These are phyloP conservation scores for Enteromius treurensis DNA, from an alignment of 2,797 vertebrate genomes.

Conservation along the genomic window DNA sequence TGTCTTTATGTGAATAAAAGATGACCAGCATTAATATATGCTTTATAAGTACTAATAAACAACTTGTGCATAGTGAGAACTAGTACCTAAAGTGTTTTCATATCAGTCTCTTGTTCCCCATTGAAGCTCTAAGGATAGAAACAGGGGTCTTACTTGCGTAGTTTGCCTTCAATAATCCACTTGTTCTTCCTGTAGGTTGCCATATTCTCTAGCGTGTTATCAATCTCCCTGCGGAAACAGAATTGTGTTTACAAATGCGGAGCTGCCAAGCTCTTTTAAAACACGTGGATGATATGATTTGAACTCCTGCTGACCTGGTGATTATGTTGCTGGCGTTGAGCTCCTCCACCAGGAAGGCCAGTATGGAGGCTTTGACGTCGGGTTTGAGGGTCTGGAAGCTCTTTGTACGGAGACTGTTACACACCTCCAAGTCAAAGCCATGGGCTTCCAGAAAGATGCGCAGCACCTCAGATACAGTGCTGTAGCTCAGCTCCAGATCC, in stretches of 20 bases:
- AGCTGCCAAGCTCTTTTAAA: background rate
- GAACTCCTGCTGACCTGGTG: slow-evolving; percentile 77
- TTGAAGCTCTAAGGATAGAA: background rate
- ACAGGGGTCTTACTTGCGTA: slow-evolving; percentile 85
- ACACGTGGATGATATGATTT: background rate
- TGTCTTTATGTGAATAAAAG: background rate
- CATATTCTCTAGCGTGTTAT: slow-evolving; percentile 94
- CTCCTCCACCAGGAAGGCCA: slow-evolving; percentile 91
- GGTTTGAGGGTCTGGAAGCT: slow-evolving; percentile 91
- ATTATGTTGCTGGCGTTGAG: slow-evolving; percentile 89
- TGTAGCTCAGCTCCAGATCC: slow-evolving; percentile 87
- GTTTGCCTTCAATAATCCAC: slow-evolving; percentile 95
- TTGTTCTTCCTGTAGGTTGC: slow-evolving; percentile 91
- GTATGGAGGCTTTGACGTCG: slow-evolving; percentile 86
- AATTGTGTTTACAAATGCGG: background rate
- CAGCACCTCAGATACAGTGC: slow-evolving; percentile 91
- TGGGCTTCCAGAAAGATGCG: slow-evolving; percentile 91
- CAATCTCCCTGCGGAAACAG: slow-evolving; percentile 85
- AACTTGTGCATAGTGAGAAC: no score
- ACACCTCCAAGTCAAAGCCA: slow-evolving; percentile 84
- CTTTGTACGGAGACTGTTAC: slow-evolving; percentile 87
- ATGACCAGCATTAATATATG: background rate
- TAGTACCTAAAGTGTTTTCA: no score
- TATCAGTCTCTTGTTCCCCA: no score
- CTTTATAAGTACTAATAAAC: no score